Evolutionary conservation across 2,888 invertebrate genomes (phyloP), one percentile per base, ranked within the genome.

Genomic region (Lepidonotus clava): DNA sequence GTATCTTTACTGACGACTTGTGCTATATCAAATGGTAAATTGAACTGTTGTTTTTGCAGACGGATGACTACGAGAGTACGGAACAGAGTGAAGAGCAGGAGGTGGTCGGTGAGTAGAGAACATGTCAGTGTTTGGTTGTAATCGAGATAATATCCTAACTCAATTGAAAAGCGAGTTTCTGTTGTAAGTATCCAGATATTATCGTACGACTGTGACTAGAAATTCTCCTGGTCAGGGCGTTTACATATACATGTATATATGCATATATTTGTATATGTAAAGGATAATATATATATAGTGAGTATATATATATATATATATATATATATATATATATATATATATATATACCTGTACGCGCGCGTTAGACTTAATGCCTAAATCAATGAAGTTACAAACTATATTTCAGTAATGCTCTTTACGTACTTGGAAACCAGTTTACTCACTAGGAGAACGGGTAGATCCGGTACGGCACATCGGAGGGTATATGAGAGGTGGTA

Each of bases 31-130:
- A n/a, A n/a, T n/a, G n/a, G n/a, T n/a, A n/a, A n/a, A n/a, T n/a
- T n/a, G n/a, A n/a, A n/a, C n/a, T 61, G 24, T 61, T 61, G n/a
- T 71, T 38, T 32, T 71, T 71, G 24, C 71, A 71, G 71, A 21
- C 71, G 18, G 36, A 24, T 1, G 71, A 71, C 38, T 71, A 71
- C 71, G 71, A 71, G 38, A 71, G 71, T 21, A 71, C 71, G 4
- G 71, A 71, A 24, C 38, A 36, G 38, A 71, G 71, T 38, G 71
- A 71, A 4, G 71, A 71, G 36, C 71, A 71, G 21, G 36, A 71
- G 38, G 36, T 71, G 0, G 71, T 71, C n/a, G 71, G 71, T 71
- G 38, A 71, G 71, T 71, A n/a, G 14, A 8, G 4, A 34, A 11
- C 46, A 46, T 18, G 18, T 46, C 8, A 11, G 46, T 46, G 46